Conservation (phyloP, 2,113 vertebrate genomes). For the Acinonyx jubatus region DNA sequence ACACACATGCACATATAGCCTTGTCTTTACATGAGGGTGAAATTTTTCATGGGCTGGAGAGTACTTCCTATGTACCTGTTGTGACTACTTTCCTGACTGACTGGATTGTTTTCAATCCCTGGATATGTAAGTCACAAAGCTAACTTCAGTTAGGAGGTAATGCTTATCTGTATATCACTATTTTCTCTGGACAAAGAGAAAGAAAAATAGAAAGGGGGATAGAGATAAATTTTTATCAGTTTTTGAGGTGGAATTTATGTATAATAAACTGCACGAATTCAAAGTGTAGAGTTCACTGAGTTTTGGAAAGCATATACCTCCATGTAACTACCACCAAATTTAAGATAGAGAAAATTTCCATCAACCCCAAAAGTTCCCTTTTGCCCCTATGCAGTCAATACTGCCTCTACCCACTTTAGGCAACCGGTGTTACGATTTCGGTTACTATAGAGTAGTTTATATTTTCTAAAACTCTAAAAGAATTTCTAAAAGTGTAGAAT, state of each 20-base stretch:
- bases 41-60: neutral
- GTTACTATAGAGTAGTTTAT: neutral
- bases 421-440: neutral
- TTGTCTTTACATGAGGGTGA: neutral
- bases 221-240: neutral
- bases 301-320: neutral
- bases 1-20: neutral
- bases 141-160: neutral
- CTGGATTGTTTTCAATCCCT: neutral
- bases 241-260: neutral
- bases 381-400: neutral
- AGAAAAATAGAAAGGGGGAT: neutral
- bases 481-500: neutral
- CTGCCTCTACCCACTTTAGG: neutral
- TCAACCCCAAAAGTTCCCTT: neutral
- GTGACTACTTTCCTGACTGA: neutral
- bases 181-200: neutral
- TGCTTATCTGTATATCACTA: neutral
- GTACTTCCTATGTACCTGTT: neutral
- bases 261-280: neutral
- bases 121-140: neutral
- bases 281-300: neutral
- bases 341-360: neutral
- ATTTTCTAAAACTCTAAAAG: neutral
- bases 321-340: neutral